phyloP scores from a whole-genome alignment of 1,140 invertebrate genomes.

The Drosophila elegans region DNA sequence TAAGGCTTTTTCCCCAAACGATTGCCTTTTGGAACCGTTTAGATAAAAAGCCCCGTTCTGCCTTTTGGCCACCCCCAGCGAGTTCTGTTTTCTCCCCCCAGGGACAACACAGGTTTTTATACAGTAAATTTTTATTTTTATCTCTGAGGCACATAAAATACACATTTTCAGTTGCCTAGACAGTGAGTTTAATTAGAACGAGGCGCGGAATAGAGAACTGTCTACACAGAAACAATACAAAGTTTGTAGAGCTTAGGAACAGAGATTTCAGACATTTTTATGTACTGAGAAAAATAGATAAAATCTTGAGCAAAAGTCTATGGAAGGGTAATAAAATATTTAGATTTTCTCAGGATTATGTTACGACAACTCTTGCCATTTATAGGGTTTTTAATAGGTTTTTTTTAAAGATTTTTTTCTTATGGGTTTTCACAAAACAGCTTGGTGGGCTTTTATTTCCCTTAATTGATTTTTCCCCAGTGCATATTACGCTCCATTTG shows the following conservation, averaged over 20 bases:
- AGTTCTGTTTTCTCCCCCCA: conserved; percentile 28
- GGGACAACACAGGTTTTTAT: conserved; percentile 50
- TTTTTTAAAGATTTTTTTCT: neutral
- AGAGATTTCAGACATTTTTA: conserved; percentile 14
- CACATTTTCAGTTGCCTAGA: conserved; percentile 60
- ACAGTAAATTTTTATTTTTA: conserved; percentile 57
- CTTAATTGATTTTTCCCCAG: conserved; percentile 18
- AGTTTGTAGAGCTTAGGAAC: conserved; percentile 3
- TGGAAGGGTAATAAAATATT: no score
- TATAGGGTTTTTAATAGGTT: neutral
- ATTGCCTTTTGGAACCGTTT: conserved; percentile 58
- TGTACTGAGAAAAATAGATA: conserved; percentile 10
- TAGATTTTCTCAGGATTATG: neutral
- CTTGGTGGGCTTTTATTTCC: neutral
- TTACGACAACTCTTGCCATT: neutral
- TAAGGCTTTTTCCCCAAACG: conserved; percentile 53
- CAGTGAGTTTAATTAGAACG: conserved; percentile 62
- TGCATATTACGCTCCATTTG: conserved; percentile 43
- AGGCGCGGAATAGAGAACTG: conserved; percentile 30
- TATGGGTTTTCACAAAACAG: neutral
- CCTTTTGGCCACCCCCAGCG: neutral
- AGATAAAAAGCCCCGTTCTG: conserved; percentile 44
- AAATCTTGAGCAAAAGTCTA: neutral
- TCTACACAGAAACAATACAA: conserved; percentile 37
- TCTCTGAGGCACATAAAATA: conserved; percentile 55